These are phyloP conservation scores for Australoheros scitulus DNA, from an alignment of 2,113 vertebrate species.

Conservation along the genomic window DNA sequence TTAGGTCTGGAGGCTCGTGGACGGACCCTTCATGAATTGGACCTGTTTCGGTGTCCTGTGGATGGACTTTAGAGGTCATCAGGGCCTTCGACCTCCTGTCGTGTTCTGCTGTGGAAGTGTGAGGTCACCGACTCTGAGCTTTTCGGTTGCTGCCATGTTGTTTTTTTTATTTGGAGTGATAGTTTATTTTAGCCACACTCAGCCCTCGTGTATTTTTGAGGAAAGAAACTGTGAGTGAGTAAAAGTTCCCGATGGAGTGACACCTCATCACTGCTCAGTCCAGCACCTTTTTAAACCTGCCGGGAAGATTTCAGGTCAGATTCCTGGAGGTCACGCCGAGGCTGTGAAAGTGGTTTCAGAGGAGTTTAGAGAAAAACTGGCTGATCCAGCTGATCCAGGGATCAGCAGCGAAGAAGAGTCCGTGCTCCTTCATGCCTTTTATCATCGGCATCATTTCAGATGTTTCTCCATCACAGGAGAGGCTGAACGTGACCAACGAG, in stretches of 20 bases:
- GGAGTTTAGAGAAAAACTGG: neutral
- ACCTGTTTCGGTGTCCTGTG: neutral
- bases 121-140: neutral
- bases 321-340: neutral
- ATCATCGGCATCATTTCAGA: too few relatives aligned
- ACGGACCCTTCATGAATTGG: neutral
- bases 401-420: neutral
- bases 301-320: neutral
- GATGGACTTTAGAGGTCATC: fast-evolving
- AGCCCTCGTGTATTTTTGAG: too few relatives aligned
- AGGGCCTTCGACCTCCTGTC: neutral
- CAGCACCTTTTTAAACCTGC: neutral
- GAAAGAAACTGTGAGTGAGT: neutral
- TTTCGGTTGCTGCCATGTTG: too few relatives aligned
- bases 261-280: neutral
- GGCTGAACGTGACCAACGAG: neutral
- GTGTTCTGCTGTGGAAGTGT: neutral
- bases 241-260: neutral
- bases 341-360: neutral
- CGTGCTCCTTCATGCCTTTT: neutral
- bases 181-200: too few relatives aligned
- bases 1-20: neutral
- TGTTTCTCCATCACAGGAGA: neutral
- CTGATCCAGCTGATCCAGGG: neutral
- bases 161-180: too few relatives aligned